phyloP scores from a whole-genome alignment of 2,113 vertebrate genomes.

The Acrocephalus kingi region DNA sequence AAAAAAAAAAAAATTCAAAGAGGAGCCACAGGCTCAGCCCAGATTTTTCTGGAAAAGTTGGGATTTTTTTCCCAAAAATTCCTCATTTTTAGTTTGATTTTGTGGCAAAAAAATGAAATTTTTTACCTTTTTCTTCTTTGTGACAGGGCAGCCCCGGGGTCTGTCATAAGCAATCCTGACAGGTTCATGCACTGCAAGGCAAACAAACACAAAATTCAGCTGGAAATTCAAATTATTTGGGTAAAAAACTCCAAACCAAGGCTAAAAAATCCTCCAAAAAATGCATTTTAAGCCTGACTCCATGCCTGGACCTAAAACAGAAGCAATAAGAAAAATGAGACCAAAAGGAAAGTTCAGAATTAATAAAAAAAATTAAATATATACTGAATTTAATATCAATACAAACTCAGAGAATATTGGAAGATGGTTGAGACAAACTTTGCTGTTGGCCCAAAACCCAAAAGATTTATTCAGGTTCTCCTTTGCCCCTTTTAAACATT shows the following conservation, averaged over 20 bases:
- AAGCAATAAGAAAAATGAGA: neutral
- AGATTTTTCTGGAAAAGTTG: neutral
- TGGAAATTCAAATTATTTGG: neutral
- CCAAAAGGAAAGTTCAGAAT: too few relatives aligned
- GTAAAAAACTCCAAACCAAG: neutral
- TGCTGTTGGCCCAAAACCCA: neutral
- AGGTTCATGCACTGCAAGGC: slow-evolving; percentile 78
- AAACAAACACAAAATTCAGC: neutral
- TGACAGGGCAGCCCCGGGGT: slow-evolving; percentile 70
- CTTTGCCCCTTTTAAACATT: neutral
- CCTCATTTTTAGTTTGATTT: neutral
- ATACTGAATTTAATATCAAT: too few relatives aligned
- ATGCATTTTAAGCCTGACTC: neutral
- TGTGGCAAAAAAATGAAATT: neutral
- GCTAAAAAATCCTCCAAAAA: neutral
- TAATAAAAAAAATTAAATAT: neutral
- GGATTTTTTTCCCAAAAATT: neutral
- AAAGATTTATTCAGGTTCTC: neutral
- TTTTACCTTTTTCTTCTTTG: slow-evolving; percentile 80
- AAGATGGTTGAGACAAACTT: neutral
- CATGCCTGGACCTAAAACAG: neutral
- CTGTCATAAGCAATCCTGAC: slow-evolving; percentile 80
- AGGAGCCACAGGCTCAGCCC: neutral
- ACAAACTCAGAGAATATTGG: neutral
- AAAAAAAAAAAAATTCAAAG: neutral